Evolutionary conservation across 2,113 vertebrate species (phyloP), one percentile per base, ranked within the genome.

Genomic region (Xiphophorus hellerii): DNA sequence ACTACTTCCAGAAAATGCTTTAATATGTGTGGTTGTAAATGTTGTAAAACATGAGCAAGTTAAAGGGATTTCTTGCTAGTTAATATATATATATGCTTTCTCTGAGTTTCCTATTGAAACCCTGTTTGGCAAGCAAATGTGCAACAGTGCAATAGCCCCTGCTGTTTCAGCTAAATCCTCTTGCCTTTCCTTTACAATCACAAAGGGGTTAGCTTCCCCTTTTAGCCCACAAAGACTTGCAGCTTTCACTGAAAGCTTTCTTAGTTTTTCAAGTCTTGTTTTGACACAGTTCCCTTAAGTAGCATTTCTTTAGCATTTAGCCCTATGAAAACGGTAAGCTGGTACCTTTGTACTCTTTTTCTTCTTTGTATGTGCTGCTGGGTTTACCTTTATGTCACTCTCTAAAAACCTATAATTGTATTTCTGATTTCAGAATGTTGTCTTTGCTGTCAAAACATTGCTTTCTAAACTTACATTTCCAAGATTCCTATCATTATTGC

Each of bases 301-400:
- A 66, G 15, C 44, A 58, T 67, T 58, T 71, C n/a, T 66, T n/a
- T 70, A 28, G 73, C 35, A 65, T 70, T 70, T 62, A 37, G 29
- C 20, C 30, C 62, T 51, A 28, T 74, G 61, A 13, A 28, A 74
- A 69, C 4, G 35, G 29, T 62, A 74, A 35, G 51, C 66, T 48
- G 1, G 64, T 44, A 71, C 35, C 37, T 71, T 54, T 71, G 44
- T 62, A 61, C 35, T 54, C 35, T 37, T 37, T 37, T 2, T 42
- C n/a, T 42, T n/a, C 69, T 73, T 60, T 65, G 66, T 28, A 66
- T 13, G 10, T 6, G 62, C 51, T 48, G 20, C 29, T 31, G 10
- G 44, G 62, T 68, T 54, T 54, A 54, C 22, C 6, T 66, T 62
- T 9, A 35, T 44, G 69, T 70, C 12, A 25, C 28, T 10, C 64